Percentiles rank a stretch among this genome's conserved stretches.
Conservation (phyloP, 2,113 vertebrate species). For the Oophaga pumilio region DNA sequence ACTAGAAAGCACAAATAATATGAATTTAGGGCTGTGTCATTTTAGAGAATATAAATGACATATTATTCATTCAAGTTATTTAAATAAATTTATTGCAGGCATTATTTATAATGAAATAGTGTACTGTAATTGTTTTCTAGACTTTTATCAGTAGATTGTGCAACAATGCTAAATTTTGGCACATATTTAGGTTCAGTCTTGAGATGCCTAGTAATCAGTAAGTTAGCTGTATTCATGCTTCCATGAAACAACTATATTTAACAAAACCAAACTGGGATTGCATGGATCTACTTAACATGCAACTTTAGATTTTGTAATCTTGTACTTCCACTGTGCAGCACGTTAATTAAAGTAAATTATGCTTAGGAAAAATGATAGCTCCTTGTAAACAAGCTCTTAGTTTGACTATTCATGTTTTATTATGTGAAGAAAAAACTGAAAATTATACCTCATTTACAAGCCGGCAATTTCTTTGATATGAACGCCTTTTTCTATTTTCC, state of each 20-base stretch:
- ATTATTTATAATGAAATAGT: conserved; percentile 20
- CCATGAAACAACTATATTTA: background rate
- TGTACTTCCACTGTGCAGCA: conserved; percentile 17
- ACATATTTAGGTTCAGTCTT: background rate
- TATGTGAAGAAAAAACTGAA: conserved; percentile 17
- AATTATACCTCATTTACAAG: conserved; percentile 46
- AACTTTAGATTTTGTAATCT: background rate
- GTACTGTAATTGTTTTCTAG: background rate
- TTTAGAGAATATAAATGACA: background rate
- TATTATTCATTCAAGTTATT: too few species aligned
- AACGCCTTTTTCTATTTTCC: conserved; percentile 17
- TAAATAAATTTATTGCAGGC: background rate
- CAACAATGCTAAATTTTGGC: background rate
- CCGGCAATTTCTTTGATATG: conserved; percentile 38
- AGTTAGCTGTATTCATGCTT: background rate
- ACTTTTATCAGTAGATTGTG: background rate
- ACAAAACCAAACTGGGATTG: conserved; percentile 1
- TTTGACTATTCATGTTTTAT: conserved; percentile 48
- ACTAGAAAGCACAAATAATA: too few species aligned
- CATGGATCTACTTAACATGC: conserved; percentile 31
- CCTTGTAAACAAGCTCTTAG: conserved; percentile 42
- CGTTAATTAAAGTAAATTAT: conserved; percentile 48
- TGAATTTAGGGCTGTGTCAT: too few species aligned
- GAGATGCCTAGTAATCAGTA: background rate
- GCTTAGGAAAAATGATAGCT: conserved; percentile 33